Conservation (phyloP, 2,113 vertebrate genomes). For the Salminus brasiliensis region DNA sequence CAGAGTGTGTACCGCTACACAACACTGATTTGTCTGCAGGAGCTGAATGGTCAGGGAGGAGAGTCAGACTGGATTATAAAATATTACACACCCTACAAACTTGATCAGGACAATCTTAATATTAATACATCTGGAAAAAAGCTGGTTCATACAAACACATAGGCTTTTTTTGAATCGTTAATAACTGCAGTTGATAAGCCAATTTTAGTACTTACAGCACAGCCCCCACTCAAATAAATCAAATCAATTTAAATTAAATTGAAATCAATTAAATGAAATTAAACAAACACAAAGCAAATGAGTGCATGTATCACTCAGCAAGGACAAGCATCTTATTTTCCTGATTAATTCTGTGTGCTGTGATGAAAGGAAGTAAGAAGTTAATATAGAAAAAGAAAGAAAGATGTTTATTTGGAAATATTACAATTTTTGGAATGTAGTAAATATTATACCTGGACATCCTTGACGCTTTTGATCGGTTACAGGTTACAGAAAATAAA, state of each 20-base stretch:
- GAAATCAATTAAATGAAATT: background rate
- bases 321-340: background rate
- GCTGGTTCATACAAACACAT: background rate
- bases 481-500: conserved; percentile 36
- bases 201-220: background rate
- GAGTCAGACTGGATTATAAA: too few species aligned
- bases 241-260: background rate
- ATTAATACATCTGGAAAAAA: background rate
- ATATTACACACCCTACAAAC: too few species aligned
- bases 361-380: background rate
- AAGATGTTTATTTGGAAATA: background rate
- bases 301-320: background rate
- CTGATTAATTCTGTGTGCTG: background rate
- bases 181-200: background rate
- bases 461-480: background rate
- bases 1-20: too few species aligned
- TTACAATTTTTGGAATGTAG: too few species aligned
- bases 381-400: background rate
- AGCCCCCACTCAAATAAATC: background rate
- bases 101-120: too few species aligned
- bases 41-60: too few species aligned
- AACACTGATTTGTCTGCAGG: too few species aligned
- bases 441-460: too few species aligned
- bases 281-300: background rate
- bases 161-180: background rate